These are phyloP conservation scores for Hirtodrosophila confusa DNA, from an alignment of 2,888 invertebrate genomes.

Conservation along the genomic window DNA sequence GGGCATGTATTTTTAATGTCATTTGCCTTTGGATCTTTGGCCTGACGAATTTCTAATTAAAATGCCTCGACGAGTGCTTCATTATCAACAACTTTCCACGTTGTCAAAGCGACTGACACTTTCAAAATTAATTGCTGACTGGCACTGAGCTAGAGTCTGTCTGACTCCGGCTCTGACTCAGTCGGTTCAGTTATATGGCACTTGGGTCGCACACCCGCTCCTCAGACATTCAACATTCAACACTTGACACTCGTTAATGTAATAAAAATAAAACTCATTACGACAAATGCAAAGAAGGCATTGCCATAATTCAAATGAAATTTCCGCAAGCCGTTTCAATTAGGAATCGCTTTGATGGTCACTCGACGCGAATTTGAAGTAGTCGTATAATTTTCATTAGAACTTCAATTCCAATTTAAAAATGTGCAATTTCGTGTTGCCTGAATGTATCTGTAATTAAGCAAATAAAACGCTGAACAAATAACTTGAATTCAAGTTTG, in stretches of 20 bases:
- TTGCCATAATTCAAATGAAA: constrained; percentile 59
- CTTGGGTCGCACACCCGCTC: constrained; percentile 29
- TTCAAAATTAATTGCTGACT: constrained; percentile 71
- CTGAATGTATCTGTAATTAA: constrained; percentile 36
- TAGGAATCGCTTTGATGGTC: constrained; percentile 38
- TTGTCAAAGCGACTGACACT: constrained; percentile 56
- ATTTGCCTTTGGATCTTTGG: constrained; percentile 27
- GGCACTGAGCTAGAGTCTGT: constrained; percentile 11
- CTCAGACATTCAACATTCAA: constrained; percentile 26
- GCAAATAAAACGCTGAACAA: constrained; percentile 39
- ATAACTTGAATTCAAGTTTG: constrained; percentile 40
- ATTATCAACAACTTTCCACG: constrained; percentile 40
- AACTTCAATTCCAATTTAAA: constrained; percentile 44
- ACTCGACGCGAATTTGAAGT: constrained; percentile 26
- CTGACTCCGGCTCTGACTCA: constrained; percentile 16
- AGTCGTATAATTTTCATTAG: constrained; percentile 40
- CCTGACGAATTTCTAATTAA: constrained; percentile 60
- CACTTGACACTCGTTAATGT: constrained; percentile 65
- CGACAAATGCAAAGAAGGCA: constrained; percentile 21
- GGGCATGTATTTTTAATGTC: constrained; percentile 39
- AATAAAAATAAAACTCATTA: constrained; percentile 61
- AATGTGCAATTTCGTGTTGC: constrained; percentile 13
- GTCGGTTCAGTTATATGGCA: constrained; percentile 13
- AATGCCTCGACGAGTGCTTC: constrained; percentile 46
- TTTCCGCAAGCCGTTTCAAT: constrained; percentile 50